Percentiles rank a stretch among this genome's conserved stretches.
phyloP scores from a whole-genome alignment of 23 tunicate species.

The Clavelina lepadiformis region DNA sequence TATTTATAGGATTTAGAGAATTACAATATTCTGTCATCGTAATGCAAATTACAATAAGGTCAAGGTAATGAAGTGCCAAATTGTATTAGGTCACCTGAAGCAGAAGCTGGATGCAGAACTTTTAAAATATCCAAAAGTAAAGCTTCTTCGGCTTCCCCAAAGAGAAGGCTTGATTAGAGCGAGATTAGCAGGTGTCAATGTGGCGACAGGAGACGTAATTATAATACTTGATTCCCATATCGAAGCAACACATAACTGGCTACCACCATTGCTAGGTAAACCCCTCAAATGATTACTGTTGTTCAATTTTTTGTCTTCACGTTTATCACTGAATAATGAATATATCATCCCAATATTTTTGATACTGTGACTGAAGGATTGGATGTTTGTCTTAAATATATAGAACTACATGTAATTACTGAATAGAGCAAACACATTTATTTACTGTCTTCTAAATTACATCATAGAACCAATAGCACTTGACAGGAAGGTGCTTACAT shows the following conservation, averaged over 20 bases:
- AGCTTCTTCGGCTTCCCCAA: slow-evolving; percentile 21
- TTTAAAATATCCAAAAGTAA: slow-evolving; percentile 31
- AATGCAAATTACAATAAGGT: too few relatives aligned
- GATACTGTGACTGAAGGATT: too few relatives aligned
- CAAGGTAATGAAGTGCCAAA: too few relatives aligned
- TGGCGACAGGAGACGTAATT: slow-evolving; percentile 49
- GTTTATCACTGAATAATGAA: too few relatives aligned
- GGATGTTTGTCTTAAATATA: too few relatives aligned
- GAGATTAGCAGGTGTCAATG: slow-evolving; percentile 50
- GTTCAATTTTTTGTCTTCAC: too few relatives aligned
- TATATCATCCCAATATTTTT: too few relatives aligned
- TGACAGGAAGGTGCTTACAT: slow-evolving; percentile 56
- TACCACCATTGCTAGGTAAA: slow-evolving; percentile 64
- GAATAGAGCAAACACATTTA: not conserved
- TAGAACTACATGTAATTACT: too few relatives aligned
- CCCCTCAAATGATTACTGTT: too few relatives aligned
- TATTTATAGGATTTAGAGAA: too few relatives aligned
- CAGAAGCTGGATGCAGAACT: slow-evolving; percentile 24
- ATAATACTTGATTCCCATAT: slow-evolving; percentile 78
- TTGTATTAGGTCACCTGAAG: slow-evolving; percentile 36
- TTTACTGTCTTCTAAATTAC: not conserved
- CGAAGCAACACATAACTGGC: slow-evolving; percentile 82
- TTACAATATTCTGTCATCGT: too few relatives aligned
- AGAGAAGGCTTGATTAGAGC: slow-evolving; percentile 75
- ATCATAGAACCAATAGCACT: slow-evolving; percentile 73